Conservation (phyloP, 2,888 invertebrate species). For the Leucophora obtusa region DNA sequence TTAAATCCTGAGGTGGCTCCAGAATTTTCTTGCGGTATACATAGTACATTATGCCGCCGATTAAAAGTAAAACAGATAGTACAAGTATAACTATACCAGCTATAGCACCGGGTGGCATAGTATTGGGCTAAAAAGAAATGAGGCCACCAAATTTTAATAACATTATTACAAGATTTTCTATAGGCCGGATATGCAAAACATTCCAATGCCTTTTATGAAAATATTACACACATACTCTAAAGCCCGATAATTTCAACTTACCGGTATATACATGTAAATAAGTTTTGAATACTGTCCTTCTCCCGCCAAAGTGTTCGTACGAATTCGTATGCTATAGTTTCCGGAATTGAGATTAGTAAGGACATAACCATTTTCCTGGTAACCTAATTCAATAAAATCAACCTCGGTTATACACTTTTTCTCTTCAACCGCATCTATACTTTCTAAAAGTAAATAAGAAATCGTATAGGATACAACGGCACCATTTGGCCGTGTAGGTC, state of each 20-base stretch:
- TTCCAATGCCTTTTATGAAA: too few relatives aligned
- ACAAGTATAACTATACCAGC: conserved; percentile 43
- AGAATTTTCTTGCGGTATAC: conserved; percentile 80
- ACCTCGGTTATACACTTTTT: conserved; percentile 85
- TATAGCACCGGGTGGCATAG: conserved; percentile 61
- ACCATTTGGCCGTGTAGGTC: conserved; percentile 92
- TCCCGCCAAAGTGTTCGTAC: conserved; percentile 88
- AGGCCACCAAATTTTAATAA: too few relatives aligned
- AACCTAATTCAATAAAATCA: conserved; percentile 80
- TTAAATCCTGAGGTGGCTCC: conserved; percentile 81
- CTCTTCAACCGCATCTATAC: conserved; percentile 82
- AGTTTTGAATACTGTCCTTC: conserved; percentile 82
- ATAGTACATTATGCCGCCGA: conserved; percentile 69
- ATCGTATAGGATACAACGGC: conserved; percentile 91
- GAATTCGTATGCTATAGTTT: conserved; percentile 89
- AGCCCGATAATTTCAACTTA: conserved; percentile 73
- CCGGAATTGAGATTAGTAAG: conserved; percentile 83
- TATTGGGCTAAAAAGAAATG: conserved; percentile 68
- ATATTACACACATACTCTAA: too few relatives aligned
- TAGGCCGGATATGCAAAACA: too few relatives aligned
- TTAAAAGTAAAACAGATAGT: conserved; percentile 30
- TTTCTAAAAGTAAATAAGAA: conserved; percentile 82
- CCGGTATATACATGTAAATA: conserved; percentile 83
- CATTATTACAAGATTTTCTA: too few relatives aligned
- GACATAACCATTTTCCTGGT: conserved; percentile 67